Conservation (phyloP, 1,140 invertebrate genomes). For the Caligus rogercresseyi region DNA sequence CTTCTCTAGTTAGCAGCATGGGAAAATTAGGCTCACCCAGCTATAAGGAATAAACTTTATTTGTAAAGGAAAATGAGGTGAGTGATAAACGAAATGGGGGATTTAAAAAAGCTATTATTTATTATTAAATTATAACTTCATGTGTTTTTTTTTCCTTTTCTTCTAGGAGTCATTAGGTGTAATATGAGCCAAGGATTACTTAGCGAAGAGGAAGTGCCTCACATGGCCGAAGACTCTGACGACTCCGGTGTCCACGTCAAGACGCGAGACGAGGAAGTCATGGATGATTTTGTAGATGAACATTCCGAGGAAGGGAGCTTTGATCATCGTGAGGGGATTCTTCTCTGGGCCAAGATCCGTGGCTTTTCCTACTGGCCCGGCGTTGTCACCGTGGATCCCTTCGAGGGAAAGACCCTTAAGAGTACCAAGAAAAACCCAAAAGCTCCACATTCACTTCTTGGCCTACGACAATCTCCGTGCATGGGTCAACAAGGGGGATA, state of each 20-base stretch:
- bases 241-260: neutral
- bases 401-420: constrained; percentile 4
- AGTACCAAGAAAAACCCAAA: neutral
- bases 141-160: constrained; percentile 1
- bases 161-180: neutral
- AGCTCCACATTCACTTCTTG: constrained; percentile 15
- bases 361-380: constrained; percentile 15
- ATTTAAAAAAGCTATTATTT: too few relatives aligned
- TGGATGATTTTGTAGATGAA: neutral
- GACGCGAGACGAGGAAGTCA: neutral
- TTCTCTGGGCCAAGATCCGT: constrained; percentile 18
- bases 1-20: too few relatives aligned
- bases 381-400: constrained; percentile 13
- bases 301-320: neutral
- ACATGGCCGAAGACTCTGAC: neutral
- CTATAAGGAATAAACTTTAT: too few relatives aligned
- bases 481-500: constrained; percentile 1
- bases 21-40: too few relatives aligned
- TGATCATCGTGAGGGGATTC: neutral
- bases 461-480: constrained; percentile 13
- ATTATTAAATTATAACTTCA: too few relatives aligned
- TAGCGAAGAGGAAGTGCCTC: neutral
- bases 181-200: too few relatives aligned
- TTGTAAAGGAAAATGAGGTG: too few relatives aligned
- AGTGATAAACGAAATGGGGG: too few relatives aligned